Percentiles rank a stretch among this genome's conserved stretches.
Evolutionary conservation across 2,888 invertebrate species (phyloP).

Genomic region (Xanthorhoe designata): DNA sequence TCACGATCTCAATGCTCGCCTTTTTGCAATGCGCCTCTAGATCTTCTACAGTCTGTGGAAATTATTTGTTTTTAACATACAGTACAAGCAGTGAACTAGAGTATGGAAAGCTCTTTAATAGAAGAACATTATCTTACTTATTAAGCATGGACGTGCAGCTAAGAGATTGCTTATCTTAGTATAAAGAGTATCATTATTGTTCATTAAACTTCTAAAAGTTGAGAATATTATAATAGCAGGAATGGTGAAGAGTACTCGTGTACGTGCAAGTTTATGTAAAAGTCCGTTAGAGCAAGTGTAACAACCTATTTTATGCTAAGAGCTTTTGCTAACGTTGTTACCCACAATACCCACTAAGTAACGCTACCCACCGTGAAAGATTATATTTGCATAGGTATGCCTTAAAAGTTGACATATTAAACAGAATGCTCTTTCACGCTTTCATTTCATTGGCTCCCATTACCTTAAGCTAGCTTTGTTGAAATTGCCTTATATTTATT

Average conservation of each 20-base stretch:
- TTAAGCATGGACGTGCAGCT: not conserved
- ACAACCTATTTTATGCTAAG: conserved; percentile 42
- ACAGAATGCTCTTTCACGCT: conserved; percentile 26
- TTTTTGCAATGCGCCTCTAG: conserved; percentile 97
- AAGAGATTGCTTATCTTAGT: not conserved
- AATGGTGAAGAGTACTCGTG: conserved; percentile 28
- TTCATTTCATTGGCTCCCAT: conserved; percentile 10
- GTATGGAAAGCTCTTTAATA: not conserved
- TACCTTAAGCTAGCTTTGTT: conserved; percentile 9
- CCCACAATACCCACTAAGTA: conserved; percentile 38
- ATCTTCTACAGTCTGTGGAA: conserved; percentile 96
- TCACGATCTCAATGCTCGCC: conserved; percentile 97
- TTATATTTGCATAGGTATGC: conserved; percentile 40
- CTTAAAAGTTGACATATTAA: conserved; percentile 27
- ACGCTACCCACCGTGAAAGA: conserved; percentile 36
- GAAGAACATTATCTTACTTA: not conserved
- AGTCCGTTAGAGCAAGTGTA: conserved; percentile 40
- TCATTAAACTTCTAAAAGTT: conserved; percentile 18
- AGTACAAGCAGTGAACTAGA: not conserved
- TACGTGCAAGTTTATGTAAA: conserved; percentile 39
- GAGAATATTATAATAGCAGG: conserved; percentile 12
- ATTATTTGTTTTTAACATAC: not conserved
- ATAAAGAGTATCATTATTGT: conserved; percentile 11
- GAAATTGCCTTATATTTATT: not conserved
- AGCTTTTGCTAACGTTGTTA: conserved; percentile 43